Base-by-base conservation (phyloP, 2,888 invertebrate species). In the Capitulum mitella region DNA sequence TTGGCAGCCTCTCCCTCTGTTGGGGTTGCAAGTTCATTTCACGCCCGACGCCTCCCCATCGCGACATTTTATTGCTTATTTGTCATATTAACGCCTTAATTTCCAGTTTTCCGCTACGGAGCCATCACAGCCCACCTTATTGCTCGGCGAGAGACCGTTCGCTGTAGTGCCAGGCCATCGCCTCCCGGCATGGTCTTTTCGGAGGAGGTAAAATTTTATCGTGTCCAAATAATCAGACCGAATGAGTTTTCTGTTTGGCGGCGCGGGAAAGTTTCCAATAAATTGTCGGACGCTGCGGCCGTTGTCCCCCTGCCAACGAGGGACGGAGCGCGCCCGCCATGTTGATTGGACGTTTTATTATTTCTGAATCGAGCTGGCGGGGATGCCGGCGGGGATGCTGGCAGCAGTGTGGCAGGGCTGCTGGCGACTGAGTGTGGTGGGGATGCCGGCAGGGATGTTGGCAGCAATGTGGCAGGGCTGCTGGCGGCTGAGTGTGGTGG, bases 331-430 rank as follows among this genome's bases (percentile, higher is more conserved):
- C 29, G 8, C 64, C 19, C 64, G 34, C 64, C 22, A 64, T 64
- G 64, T 64, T 64, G 64, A 64, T 64, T 64, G 64, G 64, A 64
- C 64, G 64, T 64, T 64, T 64, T 64, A 64, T 64, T 64, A 64
- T 64, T 37, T 64, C 64, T 64, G 64, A 64, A 64, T 64, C 19
- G 64, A 26, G 64, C 16, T 37, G 19, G 34, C 64, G 34, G 22
- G 64, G 22, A 14, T 34, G 32, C 34, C 10, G 61, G 26, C 54
- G 54, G 32, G 10, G 61, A 29, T 29, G 61, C 10, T 32, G 61
- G 61, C 16, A 48, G 6, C 48, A 14, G 48, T 14, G 2, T 48
- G 19, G 48, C 48, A 19, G 48, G 48, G 16, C 48, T 19, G 48
- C 14, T 10, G 48, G 48, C 48, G 48, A 14, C 14, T 14, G 19